Evolutionary conservation across 2,797 vertebrate genomes (phyloP).

Genomic region (Aselliscus stoliczkanus): DNA sequence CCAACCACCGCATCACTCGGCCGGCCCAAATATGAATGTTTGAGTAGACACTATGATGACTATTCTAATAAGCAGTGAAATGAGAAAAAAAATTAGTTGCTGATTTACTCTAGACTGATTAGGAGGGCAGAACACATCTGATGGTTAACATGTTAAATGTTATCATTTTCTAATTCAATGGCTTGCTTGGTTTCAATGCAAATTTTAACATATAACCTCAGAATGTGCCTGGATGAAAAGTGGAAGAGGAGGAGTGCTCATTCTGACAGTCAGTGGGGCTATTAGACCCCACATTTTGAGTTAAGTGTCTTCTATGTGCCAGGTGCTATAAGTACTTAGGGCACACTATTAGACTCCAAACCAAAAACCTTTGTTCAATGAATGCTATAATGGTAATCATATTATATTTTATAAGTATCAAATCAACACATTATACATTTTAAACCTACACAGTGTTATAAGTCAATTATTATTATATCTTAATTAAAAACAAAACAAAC

Average conservation of each 20-base stretch:
- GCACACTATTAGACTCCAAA: not conserved
- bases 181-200: not conserved
- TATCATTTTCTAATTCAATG: not conserved
- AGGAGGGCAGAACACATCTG: not conserved
- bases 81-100: not conserved
- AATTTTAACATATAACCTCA: not conserved
- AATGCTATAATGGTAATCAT: not conserved
- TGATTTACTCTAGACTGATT: not conserved
- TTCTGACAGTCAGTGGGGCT: not conserved
- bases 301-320: not conserved
- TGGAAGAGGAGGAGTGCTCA: not conserved
- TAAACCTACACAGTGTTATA: not conserved
- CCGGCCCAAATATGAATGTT: not conserved
- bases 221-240: not conserved
- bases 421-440: not conserved
- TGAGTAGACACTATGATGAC: conserved; percentile 26
- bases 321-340: not conserved
- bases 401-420: not conserved
- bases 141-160: not conserved
- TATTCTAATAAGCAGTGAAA: not conserved
- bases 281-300: not conserved
- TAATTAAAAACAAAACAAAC: not conserved
- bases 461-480: not conserved
- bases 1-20: too few species aligned
- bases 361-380: not conserved